Base-by-base conservation (phyloP, 2,797 vertebrate species). In the Pelodytes ibericus region DNA sequence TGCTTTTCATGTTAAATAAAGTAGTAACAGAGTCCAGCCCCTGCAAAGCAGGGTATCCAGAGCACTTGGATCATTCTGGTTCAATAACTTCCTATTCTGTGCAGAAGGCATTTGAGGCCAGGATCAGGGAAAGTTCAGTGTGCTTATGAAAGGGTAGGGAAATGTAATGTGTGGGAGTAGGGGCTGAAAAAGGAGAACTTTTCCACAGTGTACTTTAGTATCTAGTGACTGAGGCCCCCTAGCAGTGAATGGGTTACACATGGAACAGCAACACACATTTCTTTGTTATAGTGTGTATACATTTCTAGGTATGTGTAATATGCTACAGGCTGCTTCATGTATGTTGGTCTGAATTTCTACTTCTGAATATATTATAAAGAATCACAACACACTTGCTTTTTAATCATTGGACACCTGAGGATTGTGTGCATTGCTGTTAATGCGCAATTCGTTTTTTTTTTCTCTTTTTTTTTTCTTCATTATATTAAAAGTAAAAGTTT, bases 81-180 rank as follows among this genome's bases (percentile, higher is more conserved):
- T 79, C 76, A 79, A 63, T 49, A 47, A 47, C 58, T 79, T 22
- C 22, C 41, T 20, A 63, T 51, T 79, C 64, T 79, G 71, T 62
- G 27, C 18, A 72, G 77, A 82, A 72, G 51, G 79, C 39, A 74
- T 74, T 83, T 81, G 72, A 77, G 74, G 69, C 61, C 65, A 75
- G 57, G 59, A 79, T 83, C 57, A 68, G 79, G 80, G 79, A 41
- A 60, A 78, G 74, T 33, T 80, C 75, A 81, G 78, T 29, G 60
- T 82, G 33, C 18, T 44, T 76, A 18, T 75, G 62, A 79, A 74
- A 56, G 67, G 74, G 18, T 70, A 29, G 57, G 61, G 60, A 69
- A 62, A 65, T 49, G 29, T 44, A 49, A 53, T 25, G 47, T 69
- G 39, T 72, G 66, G 64, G 53, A 57, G 30, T 58, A 31, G 65